A percentile compares a stretch with the other conserved stretches of the same genome.
These are phyloP conservation scores for Halotydeus destructor DNA, from an alignment of 1,140 invertebrate genomes.

Conservation along the genomic window DNA sequence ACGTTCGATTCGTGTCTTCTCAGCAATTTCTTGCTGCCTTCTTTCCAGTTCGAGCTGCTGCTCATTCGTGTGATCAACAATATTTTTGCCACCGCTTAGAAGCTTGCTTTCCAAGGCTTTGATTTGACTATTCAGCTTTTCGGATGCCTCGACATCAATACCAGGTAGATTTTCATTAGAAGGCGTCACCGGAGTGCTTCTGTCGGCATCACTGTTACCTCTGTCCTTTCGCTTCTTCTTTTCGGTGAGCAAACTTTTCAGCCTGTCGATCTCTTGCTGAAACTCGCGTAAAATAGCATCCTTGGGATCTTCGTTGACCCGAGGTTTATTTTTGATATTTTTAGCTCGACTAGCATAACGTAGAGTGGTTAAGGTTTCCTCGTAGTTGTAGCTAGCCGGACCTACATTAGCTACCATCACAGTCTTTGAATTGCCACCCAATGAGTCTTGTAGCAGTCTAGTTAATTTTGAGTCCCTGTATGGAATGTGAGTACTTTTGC, in stretches of 20 bases:
- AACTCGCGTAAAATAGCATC: conserved; percentile 68
- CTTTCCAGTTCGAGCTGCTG: conserved; percentile 62
- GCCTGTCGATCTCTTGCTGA: conserved; percentile 55
- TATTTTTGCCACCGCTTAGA: conserved; percentile 58
- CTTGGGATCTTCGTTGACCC: conserved; percentile 87
- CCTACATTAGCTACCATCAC: conserved; percentile 93
- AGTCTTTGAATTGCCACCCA: conserved; percentile 74
- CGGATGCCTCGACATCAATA: conserved; percentile 9
- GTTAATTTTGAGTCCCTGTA: conserved; percentile 54
- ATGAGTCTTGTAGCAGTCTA: conserved; percentile 46
- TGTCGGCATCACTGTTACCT: neutral
- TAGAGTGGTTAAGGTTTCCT: conserved; percentile 78
- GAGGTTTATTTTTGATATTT: conserved; percentile 84
- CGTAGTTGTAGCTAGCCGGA: conserved; percentile 84
- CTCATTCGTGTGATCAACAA: conserved; percentile 73
- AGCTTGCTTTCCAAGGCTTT: conserved; percentile 62
- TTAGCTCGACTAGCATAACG: conserved; percentile 79
- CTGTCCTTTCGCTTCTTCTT: conserved; percentile 18
- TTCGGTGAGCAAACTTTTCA: conserved; percentile 20
- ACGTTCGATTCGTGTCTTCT: conserved; percentile 46
- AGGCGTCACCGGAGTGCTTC: too few species aligned
- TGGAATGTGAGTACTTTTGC: conserved; percentile 61
- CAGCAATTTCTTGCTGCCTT: conserved; percentile 52
- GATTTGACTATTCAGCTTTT: conserved; percentile 11
- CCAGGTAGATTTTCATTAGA: conserved; percentile 4